phyloP scores from a whole-genome alignment of 2,888 invertebrate genomes.

The Drosophila niveifrons region DNA sequence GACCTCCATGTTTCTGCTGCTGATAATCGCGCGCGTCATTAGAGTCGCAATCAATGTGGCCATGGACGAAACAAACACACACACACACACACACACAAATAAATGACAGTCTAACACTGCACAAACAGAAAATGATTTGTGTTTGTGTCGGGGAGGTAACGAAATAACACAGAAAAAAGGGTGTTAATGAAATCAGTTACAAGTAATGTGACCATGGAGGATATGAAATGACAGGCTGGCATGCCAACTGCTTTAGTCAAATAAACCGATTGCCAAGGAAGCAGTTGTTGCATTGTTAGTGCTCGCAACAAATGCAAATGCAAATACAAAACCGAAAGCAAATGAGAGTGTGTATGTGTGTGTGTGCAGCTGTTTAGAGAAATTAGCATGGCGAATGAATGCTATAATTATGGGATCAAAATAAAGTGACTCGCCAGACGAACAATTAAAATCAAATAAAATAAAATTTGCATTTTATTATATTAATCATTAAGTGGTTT shows the following conservation, averaged over 20 bases:
- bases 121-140: neutral
- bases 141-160: neutral
- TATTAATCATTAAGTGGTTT: too few species aligned
- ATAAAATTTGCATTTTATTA: too few species aligned
- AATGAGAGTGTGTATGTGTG: too few species aligned
- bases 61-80: neutral
- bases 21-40: conserved; percentile 19
- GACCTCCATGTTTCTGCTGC: conserved; percentile 6
- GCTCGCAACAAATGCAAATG: too few species aligned
- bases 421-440: too few species aligned
- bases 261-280: neutral
- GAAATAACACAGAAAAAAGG: neutral
- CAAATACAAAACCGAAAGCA: too few species aligned
- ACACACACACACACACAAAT: neutral
- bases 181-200: conserved; percentile 3
- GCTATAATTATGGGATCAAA: neutral
- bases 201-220: conserved; percentile 22
- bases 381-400: neutral
- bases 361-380: neutral
- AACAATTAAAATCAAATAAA: too few species aligned
- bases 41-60: conserved; percentile 9
- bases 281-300: neutral
- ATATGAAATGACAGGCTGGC: conserved; percentile 3
- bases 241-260: conserved; percentile 4
- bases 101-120: neutral